A percentile compares a stretch with the other conserved stretches of the same genome.
phyloP scores from a whole-genome alignment of 2,888 invertebrate species.

The Eupithecia tripunctaria region DNA sequence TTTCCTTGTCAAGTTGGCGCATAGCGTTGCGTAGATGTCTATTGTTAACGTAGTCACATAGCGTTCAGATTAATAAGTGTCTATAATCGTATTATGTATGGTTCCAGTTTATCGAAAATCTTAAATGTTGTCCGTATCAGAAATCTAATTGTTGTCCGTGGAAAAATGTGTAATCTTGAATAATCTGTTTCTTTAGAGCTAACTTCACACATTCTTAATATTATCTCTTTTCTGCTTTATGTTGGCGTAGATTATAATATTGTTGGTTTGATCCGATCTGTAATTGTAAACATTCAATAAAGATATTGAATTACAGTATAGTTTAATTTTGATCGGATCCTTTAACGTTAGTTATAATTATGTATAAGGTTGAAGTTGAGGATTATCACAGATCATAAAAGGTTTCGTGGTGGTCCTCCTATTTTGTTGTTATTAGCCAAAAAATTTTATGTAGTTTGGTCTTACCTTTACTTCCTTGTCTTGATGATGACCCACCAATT shows the following conservation, averaged over 20 bases:
- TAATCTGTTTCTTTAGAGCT: conserved; percentile 35
- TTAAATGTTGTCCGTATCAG: conserved; percentile 26
- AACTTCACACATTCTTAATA: conserved; percentile 35
- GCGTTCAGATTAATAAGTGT: conserved; percentile 30
- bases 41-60: conserved; percentile 32
- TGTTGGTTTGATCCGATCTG: conserved; percentile 47
- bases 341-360: background rate
- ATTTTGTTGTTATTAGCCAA: too few relatives aligned
- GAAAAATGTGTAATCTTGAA: conserved; percentile 2
- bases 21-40: conserved; percentile 37
- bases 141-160: conserved; percentile 7
- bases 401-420: too few relatives aligned
- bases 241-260: conserved; percentile 34
- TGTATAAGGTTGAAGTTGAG: background rate
- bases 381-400: too few relatives aligned
- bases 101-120: conserved; percentile 33
- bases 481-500: too few relatives aligned
- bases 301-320: conserved; percentile 41
- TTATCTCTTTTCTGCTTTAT: conserved; percentile 31
- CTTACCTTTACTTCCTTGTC: too few relatives aligned
- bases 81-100: conserved; percentile 30
- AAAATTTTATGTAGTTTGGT: too few relatives aligned
- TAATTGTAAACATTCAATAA: conserved; percentile 48
- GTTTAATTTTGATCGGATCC: conserved; percentile 36
- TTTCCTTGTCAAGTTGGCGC: conserved; percentile 47